Evolutionary conservation across 2,797 vertebrate genomes (phyloP), one percentile per base, ranked within the genome.

Genomic region (Tapera naevia): DNA sequence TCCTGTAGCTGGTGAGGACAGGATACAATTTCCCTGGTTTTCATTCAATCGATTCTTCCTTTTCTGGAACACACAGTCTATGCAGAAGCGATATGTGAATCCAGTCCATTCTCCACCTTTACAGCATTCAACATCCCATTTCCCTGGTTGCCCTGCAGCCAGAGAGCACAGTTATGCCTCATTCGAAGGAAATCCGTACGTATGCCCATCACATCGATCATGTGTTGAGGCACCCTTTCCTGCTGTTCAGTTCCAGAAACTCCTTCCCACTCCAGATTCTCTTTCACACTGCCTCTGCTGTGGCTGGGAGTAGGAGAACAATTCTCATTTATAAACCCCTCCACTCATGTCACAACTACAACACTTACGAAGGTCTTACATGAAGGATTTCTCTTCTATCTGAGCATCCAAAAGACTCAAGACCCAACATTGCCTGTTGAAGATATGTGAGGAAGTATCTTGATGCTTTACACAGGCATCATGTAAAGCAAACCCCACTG

Each of bases 141-240:
- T 37, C 12, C 14, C 46, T 18, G 22, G 5, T 51, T 58, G 17
- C 23, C 39, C 64, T 60, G 17, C 35, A 17, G 30, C 61, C n/a
- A 3, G 23, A 8, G 16, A 1, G 15, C 16, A 60, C 27, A 30
- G 8, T 18, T 32, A 50, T 3, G n/a, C 11, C 37, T 56, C 32
- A 35, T 4, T n/a, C 22, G 22, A 57, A 61, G 17, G 33, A 53
- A 67, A 78, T 17, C 5, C 5, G 0, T 8, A 51, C 46, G 28
- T 0, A 28, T 0, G 2, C 35, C 46, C 27, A 35, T 8, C 24
- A 16, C 32, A 13, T 11, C 1, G 0, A 35, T 4, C 11, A 18
- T 18, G 56, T 45, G 24, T 1, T n/a, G 28, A 66, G 43, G n/a
- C 11, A 33, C 10, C 10, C 39, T 33, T 23, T 70, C 24, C 48